Conservation (phyloP, 2,113 vertebrate species). For the Corvus cornix region DNA sequence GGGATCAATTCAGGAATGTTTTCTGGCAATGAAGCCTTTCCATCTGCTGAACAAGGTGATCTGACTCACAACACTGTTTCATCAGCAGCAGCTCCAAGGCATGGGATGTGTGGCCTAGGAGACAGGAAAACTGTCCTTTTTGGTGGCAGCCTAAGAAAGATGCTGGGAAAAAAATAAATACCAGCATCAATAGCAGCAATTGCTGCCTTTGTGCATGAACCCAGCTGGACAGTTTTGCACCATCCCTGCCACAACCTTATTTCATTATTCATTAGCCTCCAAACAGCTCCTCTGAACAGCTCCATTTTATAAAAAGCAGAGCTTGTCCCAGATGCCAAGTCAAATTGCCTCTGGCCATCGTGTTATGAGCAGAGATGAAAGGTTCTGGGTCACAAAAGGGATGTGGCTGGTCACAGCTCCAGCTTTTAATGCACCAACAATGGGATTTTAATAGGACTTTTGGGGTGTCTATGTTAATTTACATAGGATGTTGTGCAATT, state of each 20-base stretch:
- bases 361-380: neutral
- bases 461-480: neutral
- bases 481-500: fast-evolving
- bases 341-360: neutral
- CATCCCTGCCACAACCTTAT: neutral
- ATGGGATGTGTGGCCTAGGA: neutral
- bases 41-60: neutral
- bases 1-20: neutral
- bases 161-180: neutral
- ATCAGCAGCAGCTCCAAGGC: neutral
- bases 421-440: neutral
- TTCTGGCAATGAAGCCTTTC: neutral
- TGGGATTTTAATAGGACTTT: neutral
- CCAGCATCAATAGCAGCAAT: neutral
- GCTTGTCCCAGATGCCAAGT: neutral
- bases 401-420: neutral
- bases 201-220: neutral
- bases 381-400: neutral
- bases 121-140: neutral
- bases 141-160: neutral
- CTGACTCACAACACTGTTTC: neutral
- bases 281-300: neutral
- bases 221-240: neutral
- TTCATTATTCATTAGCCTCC: neutral
- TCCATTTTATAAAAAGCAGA: neutral